Percentiles rank a stretch among this genome's conserved stretches.
Conservation (phyloP, 2,888 invertebrate species). For the Phragmatobia fuliginosa region DNA sequence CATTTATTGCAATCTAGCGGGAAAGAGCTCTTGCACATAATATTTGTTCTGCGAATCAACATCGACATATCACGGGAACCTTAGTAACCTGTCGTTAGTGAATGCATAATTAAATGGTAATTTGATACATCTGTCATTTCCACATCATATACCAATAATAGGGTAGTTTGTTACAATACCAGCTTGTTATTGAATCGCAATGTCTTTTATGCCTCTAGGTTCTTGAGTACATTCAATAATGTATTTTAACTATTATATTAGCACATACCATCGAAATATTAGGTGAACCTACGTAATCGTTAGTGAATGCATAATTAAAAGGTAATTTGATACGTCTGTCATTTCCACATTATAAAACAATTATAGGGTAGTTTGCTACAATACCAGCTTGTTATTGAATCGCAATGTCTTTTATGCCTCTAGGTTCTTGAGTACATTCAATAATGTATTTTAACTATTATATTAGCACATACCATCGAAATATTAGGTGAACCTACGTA, state of each 20-base stretch:
- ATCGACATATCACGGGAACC: too few relatives aligned
- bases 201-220: neutral
- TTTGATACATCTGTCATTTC: neutral
- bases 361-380: neutral
- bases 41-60: constrained; percentile 2
- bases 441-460: neutral
- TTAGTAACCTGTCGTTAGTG: neutral
- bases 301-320: neutral
- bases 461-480: too few relatives aligned
- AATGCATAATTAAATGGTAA: neutral
- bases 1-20: neutral
- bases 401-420: neutral
- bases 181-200: neutral
- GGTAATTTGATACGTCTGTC: neutral
- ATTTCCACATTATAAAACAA: neutral
- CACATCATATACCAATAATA: neutral
- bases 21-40: neutral
- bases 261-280: neutral
- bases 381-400: neutral
- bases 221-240: neutral
- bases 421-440: neutral
- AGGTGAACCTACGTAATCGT: neutral
- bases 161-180: neutral
- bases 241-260: neutral
- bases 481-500: neutral